Conservation (phyloP, 2,113 vertebrate genomes). For the Trematocara variabile region DNA sequence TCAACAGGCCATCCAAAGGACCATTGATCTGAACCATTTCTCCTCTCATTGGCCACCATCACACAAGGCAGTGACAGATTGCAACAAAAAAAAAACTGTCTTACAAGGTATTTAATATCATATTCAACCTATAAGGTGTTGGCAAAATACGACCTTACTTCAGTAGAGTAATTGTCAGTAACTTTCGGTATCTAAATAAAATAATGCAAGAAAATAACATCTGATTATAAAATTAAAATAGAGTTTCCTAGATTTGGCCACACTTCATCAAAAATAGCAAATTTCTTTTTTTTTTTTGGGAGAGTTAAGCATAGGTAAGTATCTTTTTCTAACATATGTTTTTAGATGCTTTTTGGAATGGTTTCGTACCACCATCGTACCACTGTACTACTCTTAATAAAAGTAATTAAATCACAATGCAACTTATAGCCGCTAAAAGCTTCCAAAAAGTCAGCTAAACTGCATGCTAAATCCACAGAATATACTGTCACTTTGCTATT, state of each 20-base stretch:
- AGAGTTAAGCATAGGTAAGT: not conserved
- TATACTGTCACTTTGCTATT: not conserved
- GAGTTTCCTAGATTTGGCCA: not conserved
- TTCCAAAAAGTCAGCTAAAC: not conserved
- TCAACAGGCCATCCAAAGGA: slow-evolving; percentile 54
- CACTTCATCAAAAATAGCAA: not conserved
- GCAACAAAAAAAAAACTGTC: not conserved
- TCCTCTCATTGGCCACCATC: slow-evolving; percentile 36
- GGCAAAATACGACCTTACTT: not conserved
- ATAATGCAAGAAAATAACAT: not conserved
- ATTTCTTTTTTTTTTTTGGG: not conserved
- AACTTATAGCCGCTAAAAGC: not conserved
- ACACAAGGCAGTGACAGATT: slow-evolving; percentile 12
- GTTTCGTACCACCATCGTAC: not conserved
- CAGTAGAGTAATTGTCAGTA: not conserved
- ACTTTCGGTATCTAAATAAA: not conserved
- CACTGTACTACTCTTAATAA: not conserved
- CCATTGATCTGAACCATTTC: slow-evolving; percentile 48
- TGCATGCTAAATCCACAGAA: not conserved
- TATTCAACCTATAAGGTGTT: not conserved
- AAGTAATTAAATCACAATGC: not conserved
- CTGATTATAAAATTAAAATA: not conserved
- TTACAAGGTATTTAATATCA: not conserved
- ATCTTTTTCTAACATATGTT: not conserved
- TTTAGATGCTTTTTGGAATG: not conserved